A percentile compares a stretch with the other conserved stretches of the same genome.
These are phyloP conservation scores for Apis cerana DNA, from an alignment of 1,140 invertebrate species.

Conservation along the genomic window DNA sequence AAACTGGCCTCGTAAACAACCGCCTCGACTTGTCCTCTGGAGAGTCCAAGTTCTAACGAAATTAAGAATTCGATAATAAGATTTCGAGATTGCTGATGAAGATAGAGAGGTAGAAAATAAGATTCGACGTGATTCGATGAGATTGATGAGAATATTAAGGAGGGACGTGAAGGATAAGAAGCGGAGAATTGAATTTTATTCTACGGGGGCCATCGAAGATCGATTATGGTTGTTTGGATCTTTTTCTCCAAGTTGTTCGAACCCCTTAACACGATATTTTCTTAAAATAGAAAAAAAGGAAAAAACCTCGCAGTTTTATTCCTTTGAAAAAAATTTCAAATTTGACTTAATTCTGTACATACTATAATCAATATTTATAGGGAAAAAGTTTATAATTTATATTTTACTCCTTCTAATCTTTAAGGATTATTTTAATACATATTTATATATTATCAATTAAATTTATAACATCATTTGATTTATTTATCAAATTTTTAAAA, in stretches of 20 bases:
- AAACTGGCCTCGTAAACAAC: conserved; percentile 42
- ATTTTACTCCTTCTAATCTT: too few relatives aligned
- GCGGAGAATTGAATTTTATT: conserved; percentile 1
- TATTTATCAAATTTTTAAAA: too few relatives aligned
- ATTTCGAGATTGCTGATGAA: not conserved
- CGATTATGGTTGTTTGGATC: not conserved
- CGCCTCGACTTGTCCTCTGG: not conserved
- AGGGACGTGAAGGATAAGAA: not conserved
- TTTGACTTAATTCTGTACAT: too few relatives aligned
- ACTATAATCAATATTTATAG: too few relatives aligned
- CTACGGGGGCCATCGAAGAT: not conserved
- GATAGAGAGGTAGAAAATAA: not conserved
- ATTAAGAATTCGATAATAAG: conserved; percentile 26
- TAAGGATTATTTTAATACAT: too few relatives aligned
- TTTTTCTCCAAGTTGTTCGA: too few relatives aligned
- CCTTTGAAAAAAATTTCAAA: too few relatives aligned
- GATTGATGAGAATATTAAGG: conserved; percentile 10
- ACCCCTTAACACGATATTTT: not conserved
- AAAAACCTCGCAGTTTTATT: too few relatives aligned
- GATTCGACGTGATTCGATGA: not conserved
- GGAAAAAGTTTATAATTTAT: too few relatives aligned
- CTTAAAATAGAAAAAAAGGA: not conserved
- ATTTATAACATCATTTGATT: too few relatives aligned
- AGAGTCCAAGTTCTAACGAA: not conserved
- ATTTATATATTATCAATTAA: too few relatives aligned